Base-by-base conservation (phyloP, 1,140 invertebrate genomes). In the Araneus ventricosus region DNA sequence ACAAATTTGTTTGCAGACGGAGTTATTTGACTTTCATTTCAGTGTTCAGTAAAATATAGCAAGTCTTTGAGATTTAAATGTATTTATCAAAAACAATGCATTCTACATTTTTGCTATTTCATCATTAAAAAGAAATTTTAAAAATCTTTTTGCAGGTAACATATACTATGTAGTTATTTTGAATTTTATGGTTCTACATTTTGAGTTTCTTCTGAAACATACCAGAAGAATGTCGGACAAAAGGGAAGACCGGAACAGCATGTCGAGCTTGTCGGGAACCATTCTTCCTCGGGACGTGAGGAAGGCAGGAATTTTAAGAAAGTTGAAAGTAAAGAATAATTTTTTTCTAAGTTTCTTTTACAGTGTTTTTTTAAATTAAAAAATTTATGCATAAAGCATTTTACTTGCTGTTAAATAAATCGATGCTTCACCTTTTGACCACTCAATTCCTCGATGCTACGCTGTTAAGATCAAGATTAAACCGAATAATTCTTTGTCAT, bases 291-390 rank as follows among this genome's bases (percentile, higher is more conserved):
- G 94, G 8, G 95, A 95, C 92, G 95, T 95, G 39, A 94, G 94
- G 59, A 95, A 95, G 88, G 94, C 93, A 84, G 95, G 95, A 30
- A 94, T 93, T 80, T 93, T 95, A 30, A 94, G 95, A 82, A 95
- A 95, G 94, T 93, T 95, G 79, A 95, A 95, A 94, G 95, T 95
- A 94, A 27, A 27, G 24, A 67, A 61, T 22, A 61, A 63, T 93
- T 4, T 82, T 88, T 75, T 24, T 90, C 59, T 4, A 88, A 10
- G 10, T 88, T 39, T 70, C 41, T 63, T 2, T 52, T 63, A 88
- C 7, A 67, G 3, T 61, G 4, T 0, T 45, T 6, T 52, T 45
- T 52, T 52, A 14, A n/a, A n/a, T n/a, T n/a, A n/a, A n/a, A n/a
- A n/a, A n/a, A n/a, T n/a, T n/a, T n/a, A n/a, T n/a, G n/a, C n/a